Evolutionary conservation across 2,113 vertebrate species (phyloP), one percentile per base, ranked within the genome.

Genomic region (Elaphurus davidianus): DNA sequence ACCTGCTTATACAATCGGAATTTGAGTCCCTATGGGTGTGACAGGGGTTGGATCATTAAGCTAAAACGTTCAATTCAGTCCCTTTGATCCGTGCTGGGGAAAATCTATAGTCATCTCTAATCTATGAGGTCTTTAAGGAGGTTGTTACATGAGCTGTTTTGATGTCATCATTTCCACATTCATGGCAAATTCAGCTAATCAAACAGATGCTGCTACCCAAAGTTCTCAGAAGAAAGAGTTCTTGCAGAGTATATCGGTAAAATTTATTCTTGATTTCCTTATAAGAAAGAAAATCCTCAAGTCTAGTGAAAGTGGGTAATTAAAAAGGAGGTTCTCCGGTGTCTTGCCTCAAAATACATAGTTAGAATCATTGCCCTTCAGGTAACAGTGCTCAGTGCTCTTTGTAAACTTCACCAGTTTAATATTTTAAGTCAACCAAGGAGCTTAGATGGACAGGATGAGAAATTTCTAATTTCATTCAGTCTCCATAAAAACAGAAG

Each of bases 101-200:
- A 98, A 98, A 98, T 98, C 97, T 96, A 96, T 98, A 98, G 96
- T 98, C 97, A 97, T 97, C 97, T 97, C 97, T 98, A 97, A 98
- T 98, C 97, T 98, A 91, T 5, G 6, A 93, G 86, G 96, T 95
- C 96, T 98, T 98, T 97, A 98, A 98, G 91, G 89, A 97, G 98
- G 90, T 95, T 94, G 96, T 97, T 96, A 95, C 96, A 81, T 1
- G 59, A 91, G 55, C 89, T 95, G 86, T 97, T 98, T 96, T 98
- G 96, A 98, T 98, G 97, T 98, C 98, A 97, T 97, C 96, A 96
- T 97, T 92, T 94, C 93, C 93, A 94, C 91, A 91, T 94, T 90
- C 96, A 15, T 91, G 83, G 89, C 33, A 54, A 96, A 95, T 86
- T 91, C 97, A 83, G 86, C 89, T 96, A 90, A 96, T 97, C 94